These are phyloP conservation scores for Amblyjoppa proteus DNA, from an alignment of 2,888 invertebrate species.

Conservation along the genomic window DNA sequence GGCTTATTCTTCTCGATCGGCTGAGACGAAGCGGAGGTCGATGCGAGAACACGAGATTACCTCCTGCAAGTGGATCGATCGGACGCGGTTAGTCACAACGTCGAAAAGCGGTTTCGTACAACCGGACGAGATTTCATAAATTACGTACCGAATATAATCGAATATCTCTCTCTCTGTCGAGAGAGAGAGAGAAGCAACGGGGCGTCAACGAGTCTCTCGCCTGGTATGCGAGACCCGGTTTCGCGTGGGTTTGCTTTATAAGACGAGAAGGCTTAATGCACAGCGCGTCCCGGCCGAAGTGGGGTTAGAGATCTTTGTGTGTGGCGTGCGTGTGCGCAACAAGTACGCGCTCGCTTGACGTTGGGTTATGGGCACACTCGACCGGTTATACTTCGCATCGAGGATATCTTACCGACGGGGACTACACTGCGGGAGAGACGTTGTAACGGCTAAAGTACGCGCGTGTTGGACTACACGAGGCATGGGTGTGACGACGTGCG, in stretches of 20 bases:
- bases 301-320: slow-evolving; percentile 36
- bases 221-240: slow-evolving; percentile 76
- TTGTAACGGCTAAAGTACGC: not conserved
- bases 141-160: slow-evolving; percentile 10
- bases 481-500: not conserved
- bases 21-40: not conserved
- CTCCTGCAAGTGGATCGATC: not conserved
- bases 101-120: not conserved
- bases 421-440: not conserved
- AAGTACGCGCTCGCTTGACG: slow-evolving; percentile 28
- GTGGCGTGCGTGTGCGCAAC: slow-evolving; percentile 32
- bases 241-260: slow-evolving; percentile 75
- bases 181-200: slow-evolving; percentile 1
- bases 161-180: too few relatives aligned
- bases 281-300: slow-evolving; percentile 22
- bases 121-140: slow-evolving; percentile 38
- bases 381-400: slow-evolving; percentile 32
- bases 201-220: slow-evolving; percentile 68
- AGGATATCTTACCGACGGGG: slow-evolving; percentile 2
- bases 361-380: not conserved
- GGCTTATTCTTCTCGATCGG: not conserved
- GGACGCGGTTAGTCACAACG: not conserved
- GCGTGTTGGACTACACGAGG: not conserved
- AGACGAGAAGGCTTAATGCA: slow-evolving; percentile 45
- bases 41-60: too few relatives aligned